These are phyloP conservation scores for Ambastaia sidthimunki DNA, from an alignment of 2,797 vertebrate genomes.

Conservation along the genomic window DNA sequence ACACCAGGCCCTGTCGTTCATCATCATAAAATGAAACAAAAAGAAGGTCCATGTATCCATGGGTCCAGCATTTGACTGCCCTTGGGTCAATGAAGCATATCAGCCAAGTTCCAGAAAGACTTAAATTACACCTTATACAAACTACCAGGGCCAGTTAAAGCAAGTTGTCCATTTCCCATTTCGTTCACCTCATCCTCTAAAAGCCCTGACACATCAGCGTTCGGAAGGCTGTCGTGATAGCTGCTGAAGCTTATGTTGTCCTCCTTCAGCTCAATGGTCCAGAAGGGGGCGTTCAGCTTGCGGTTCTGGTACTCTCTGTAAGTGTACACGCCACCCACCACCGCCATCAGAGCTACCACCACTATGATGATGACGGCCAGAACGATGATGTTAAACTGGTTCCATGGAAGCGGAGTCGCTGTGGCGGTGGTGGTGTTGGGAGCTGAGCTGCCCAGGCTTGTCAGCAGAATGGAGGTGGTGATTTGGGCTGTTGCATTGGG, in stretches of 20 bases:
- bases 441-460: constrained; percentile 67
- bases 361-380: constrained; percentile 85
- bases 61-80: background rate
- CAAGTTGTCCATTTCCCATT: constrained; percentile 83
- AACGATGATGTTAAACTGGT: constrained; percentile 86
- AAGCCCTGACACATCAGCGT: constrained; percentile 83
- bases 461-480: constrained; percentile 63
- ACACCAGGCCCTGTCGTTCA: constrained; percentile 21
- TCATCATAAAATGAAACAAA: background rate
- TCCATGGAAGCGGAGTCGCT: constrained; percentile 80
- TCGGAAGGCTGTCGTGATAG: constrained; percentile 88
- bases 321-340: constrained; percentile 83
- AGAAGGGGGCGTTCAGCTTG: constrained; percentile 87
- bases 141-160: constrained; percentile 81
- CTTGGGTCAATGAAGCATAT: background rate
- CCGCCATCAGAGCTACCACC: constrained; percentile 82
- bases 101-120: background rate
- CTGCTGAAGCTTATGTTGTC: constrained; percentile 91
- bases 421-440: constrained; percentile 76
- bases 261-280: constrained; percentile 90
- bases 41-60: constrained; percentile 1
- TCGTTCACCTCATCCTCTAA: constrained; percentile 83
- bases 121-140: constrained; percentile 79
- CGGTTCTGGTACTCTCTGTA: constrained; percentile 87
- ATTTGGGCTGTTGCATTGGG: constrained; percentile 66